These are phyloP conservation scores for Drosophila fuyamai DNA, from an alignment of 1,140 invertebrate species.

Conservation along the genomic window DNA sequence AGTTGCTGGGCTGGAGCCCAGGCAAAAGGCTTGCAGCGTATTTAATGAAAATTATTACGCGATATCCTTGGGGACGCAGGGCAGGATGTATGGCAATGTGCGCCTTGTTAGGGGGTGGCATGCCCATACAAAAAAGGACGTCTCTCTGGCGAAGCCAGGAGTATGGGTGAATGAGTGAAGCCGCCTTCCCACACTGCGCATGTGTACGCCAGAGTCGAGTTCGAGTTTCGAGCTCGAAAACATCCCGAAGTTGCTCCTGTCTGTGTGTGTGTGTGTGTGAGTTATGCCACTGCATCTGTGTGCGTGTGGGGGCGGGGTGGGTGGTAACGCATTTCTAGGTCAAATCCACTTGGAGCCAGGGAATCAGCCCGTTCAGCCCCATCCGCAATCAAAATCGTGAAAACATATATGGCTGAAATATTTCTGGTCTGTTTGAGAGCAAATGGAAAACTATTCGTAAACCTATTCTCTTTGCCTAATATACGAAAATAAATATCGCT, in stretches of 20 bases:
- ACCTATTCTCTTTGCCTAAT: constrained; percentile 22
- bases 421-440: constrained; percentile 40
- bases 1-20: constrained; percentile 12
- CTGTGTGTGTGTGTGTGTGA: constrained; percentile 22
- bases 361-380: constrained; percentile 32
- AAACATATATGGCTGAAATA: constrained; percentile 25
- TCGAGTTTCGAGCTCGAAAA: constrained; percentile 56
- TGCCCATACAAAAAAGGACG: constrained; percentile 64
- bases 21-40: constrained; percentile 63
- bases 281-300: constrained; percentile 22
- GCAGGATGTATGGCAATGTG: constrained; percentile 66
- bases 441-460: constrained; percentile 31
- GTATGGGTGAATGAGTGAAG: constrained; percentile 54
- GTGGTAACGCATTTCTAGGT: constrained; percentile 70
- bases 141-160: constrained; percentile 23
- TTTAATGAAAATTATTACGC: constrained; percentile 78
- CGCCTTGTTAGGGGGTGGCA: constrained; percentile 68
- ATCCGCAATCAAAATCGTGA: constrained; percentile 16
- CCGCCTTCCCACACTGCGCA: constrained; percentile 48
- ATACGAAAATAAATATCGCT: constrained; percentile 18
- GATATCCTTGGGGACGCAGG: constrained; percentile 68
- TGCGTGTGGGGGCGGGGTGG: constrained; percentile 20
- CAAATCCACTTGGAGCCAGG: constrained; percentile 65
- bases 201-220: constrained; percentile 39
- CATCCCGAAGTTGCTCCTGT: constrained; percentile 36